Evolutionary conservation across 2,888 invertebrate species (phyloP).

Genomic region (Cantharis nigra): DNA sequence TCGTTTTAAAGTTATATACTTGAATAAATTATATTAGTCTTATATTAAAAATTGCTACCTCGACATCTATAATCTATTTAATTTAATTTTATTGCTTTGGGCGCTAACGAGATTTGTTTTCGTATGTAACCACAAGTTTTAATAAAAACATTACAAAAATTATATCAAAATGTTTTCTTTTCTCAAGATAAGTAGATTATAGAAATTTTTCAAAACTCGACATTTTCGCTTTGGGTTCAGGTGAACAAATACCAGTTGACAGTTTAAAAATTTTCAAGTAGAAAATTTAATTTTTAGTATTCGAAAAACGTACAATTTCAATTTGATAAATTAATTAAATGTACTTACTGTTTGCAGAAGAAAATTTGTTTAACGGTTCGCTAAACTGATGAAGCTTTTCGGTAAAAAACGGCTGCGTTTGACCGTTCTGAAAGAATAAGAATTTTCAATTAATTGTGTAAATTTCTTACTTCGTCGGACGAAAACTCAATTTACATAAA

Average conservation of each 20-base stretch:
- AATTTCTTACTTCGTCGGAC: background rate
- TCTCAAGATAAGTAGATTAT: background rate
- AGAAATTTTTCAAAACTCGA: background rate
- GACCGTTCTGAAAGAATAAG: conserved; percentile 55
- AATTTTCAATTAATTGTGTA: background rate
- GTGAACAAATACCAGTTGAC: background rate
- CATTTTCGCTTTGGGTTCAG: background rate
- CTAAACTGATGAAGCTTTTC: conserved; percentile 59
- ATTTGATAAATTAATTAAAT: background rate
- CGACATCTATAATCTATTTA: background rate
- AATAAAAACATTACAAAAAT: background rate
- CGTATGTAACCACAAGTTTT: background rate
- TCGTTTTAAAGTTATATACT: background rate
- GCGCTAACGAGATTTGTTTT: background rate
- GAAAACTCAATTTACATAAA: background rate
- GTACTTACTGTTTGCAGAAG: conserved; percentile 58
- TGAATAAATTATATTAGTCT: background rate
- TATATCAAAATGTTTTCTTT: too few species aligned
- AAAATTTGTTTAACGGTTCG: conserved; percentile 59
- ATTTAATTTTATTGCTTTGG: background rate
- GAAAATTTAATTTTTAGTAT: background rate
- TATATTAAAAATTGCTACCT: background rate
- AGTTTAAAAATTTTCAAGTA: background rate
- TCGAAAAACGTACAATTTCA: background rate
- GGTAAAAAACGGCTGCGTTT: conserved; percentile 56